A percentile compares a stretch with the other conserved stretches of the same genome.
Conservation (phyloP, 2,888 invertebrate genomes). For the Rotaria sp. region DNA sequence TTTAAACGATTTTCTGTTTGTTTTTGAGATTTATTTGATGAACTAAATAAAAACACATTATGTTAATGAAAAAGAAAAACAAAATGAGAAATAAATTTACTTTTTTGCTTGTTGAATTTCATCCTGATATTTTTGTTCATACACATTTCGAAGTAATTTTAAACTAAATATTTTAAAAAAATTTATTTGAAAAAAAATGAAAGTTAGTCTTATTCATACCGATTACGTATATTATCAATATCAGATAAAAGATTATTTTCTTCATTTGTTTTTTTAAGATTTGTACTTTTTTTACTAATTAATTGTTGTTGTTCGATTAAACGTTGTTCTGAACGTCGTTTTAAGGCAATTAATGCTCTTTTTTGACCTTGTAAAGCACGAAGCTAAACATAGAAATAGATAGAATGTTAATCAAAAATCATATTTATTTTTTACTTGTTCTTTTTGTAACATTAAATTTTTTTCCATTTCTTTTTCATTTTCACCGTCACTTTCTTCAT, state of each 20-base stretch:
- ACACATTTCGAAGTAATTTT: not conserved
- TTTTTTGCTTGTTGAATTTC: not conserved
- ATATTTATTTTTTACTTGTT: not conserved
- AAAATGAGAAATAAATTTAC: not conserved
- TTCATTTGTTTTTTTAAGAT: not conserved
- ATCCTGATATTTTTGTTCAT: not conserved
- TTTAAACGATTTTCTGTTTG: not conserved
- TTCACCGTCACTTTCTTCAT: not conserved
- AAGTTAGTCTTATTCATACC: not conserved
- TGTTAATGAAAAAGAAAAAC: not conserved
- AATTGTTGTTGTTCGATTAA: not conserved
- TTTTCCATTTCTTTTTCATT: constrained; percentile 2
- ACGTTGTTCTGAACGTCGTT: constrained; percentile 15
- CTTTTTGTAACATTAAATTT: constrained; percentile 27
- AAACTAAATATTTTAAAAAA: not conserved
- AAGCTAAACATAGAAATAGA: not conserved
- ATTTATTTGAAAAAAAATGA: not conserved
- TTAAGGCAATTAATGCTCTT: not conserved
- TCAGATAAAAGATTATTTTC: not conserved
- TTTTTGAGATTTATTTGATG: not conserved
- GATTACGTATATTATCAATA: not conserved
- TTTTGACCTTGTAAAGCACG: constrained; percentile 19
- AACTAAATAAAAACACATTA: not conserved
- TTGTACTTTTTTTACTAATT: not conserved
- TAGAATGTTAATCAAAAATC: not conserved